Conservation (phyloP, 23 tunicate species). For the Diplosoma virens region DNA sequence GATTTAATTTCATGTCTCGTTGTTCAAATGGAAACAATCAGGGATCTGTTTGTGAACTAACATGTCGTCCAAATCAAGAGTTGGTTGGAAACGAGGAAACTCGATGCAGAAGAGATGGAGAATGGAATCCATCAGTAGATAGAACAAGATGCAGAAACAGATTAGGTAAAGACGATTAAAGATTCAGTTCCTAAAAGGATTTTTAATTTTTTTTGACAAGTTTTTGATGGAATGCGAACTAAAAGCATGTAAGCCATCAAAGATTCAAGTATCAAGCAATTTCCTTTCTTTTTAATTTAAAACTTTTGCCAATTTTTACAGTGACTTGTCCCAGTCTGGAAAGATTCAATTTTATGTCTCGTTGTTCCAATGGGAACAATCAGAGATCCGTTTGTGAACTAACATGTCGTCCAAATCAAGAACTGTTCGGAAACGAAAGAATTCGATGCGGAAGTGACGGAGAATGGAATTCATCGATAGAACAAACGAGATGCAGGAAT, state of each 20-base stretch:
- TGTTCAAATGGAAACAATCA: not conserved
- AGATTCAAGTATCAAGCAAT: too few relatives aligned
- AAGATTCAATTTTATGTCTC: too few relatives aligned
- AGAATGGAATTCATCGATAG: not conserved
- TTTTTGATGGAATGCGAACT: too few relatives aligned
- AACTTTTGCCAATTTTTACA: too few relatives aligned
- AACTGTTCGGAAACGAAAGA: not conserved
- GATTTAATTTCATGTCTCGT: too few relatives aligned
- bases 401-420: not conserved
- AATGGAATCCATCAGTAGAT: not conserved
- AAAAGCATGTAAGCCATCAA: too few relatives aligned
- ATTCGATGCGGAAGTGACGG: not conserved
- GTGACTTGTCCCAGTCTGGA: too few relatives aligned
- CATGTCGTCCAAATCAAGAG: not conserved
- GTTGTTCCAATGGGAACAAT: not conserved
- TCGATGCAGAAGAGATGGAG: not conserved
- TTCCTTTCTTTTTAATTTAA: too few relatives aligned
- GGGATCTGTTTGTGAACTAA: not conserved
- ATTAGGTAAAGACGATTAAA: not conserved
- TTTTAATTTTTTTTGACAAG: too few relatives aligned
- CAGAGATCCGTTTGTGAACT: not conserved
- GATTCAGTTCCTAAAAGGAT: too few relatives aligned
- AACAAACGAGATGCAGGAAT: not conserved
- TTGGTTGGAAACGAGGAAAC: not conserved
- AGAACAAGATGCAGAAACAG: not conserved